A percentile compares a stretch with the other conserved stretches of the same genome.
Evolutionary conservation across 1,140 invertebrate species (phyloP).

Genomic region (Ceratitis capitata): DNA sequence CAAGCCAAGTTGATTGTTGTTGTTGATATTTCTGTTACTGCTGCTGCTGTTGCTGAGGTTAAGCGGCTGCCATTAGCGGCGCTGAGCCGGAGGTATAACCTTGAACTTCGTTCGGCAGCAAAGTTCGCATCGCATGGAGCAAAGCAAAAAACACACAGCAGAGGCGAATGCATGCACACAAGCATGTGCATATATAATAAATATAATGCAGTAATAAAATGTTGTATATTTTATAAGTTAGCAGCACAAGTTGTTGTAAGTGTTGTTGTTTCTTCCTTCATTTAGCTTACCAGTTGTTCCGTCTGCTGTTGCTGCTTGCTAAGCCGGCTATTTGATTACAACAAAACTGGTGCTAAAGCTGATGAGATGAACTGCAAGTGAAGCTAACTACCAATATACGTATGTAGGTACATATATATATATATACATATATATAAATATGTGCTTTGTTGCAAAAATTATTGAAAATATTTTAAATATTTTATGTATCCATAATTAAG

Average conservation of each 20-base stretch:
- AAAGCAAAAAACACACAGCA: no score
- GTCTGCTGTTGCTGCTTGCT: not conserved
- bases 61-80: not conserved
- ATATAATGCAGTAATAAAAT: not conserved
- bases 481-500: not conserved
- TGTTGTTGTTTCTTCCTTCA: not conserved
- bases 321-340: not conserved
- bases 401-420: not conserved
- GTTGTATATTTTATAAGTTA: not conserved
- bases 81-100: not conserved
- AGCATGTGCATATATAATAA: not conserved
- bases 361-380: not conserved
- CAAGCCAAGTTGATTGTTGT: not conserved
- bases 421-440: not conserved
- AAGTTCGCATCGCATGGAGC: conserved; percentile 32
- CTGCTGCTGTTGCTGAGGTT: not conserved
- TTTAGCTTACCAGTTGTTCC: not conserved
- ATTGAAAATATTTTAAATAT: not conserved
- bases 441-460: not conserved
- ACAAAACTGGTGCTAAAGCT: not conserved
- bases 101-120: conserved; percentile 21
- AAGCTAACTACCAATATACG: not conserved
- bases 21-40: not conserved
- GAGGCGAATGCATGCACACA: not conserved
- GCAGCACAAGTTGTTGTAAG: not conserved